Conservation (phyloP, 2,888 invertebrate genomes). For the Amiota communis region DNA sequence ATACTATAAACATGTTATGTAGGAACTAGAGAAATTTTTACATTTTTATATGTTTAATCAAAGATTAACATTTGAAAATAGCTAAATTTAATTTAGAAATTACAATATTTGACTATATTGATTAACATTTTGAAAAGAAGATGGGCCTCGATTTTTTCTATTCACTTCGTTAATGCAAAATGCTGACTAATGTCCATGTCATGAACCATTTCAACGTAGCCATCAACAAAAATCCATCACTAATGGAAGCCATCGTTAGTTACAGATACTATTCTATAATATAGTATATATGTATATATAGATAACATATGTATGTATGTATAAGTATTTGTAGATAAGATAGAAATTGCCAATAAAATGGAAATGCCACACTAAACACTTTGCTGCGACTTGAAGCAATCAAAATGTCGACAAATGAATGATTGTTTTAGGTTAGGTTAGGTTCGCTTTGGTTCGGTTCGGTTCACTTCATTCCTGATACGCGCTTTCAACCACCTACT, state of each 20-base stretch:
- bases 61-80: no score
- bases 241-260: conserved; percentile 39
- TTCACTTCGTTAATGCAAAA: conserved; percentile 39
- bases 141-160: no score
- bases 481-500: conserved; percentile 28
- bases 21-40: no score
- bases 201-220: no score
- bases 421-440: conserved; percentile 48
- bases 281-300: not conserved
- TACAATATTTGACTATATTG: no score
- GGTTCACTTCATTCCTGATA: not conserved
- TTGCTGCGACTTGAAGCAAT: conserved; percentile 38
- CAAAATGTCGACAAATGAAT: conserved; percentile 50
- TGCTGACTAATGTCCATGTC: conserved; percentile 1
- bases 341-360: not conserved
- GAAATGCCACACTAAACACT: conserved; percentile 1
- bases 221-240: no score
- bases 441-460: not conserved
- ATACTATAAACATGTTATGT: no score
- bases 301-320: conserved; percentile 18
- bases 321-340: not conserved
- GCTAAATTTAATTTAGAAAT: no score
- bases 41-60: no score
- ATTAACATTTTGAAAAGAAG: no score
- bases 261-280: not conserved